A percentile compares a stretch with the other conserved stretches of the same genome.
Evolutionary conservation across 2,113 vertebrate species (phyloP).

Genomic region (Centropus unirufus): DNA sequence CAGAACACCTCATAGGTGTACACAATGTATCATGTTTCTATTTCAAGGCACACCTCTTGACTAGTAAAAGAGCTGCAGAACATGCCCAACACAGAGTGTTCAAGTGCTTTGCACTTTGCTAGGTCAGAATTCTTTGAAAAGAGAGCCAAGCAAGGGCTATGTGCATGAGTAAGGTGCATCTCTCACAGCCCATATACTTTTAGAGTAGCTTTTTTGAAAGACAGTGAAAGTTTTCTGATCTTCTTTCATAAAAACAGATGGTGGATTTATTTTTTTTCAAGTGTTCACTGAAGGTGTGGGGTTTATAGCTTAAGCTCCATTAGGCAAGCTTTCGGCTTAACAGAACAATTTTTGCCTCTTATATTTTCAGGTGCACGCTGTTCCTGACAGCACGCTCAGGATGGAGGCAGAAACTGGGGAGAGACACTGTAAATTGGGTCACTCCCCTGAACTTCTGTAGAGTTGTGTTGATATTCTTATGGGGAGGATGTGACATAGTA

Average conservation of each 20-base stretch:
- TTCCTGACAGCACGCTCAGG: not conserved
- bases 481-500: not conserved
- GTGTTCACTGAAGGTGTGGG: not conserved
- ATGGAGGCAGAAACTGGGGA: not conserved
- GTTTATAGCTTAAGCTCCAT: not conserved
- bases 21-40: not conserved
- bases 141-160: not conserved
- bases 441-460: not conserved
- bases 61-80: slow-evolving; percentile 3
- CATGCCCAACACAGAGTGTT: not conserved
- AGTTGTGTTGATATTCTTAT: not conserved
- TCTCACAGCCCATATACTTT: not conserved
- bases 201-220: not conserved
- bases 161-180: not conserved
- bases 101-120: not conserved
- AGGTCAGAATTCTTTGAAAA: not conserved
- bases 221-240: not conserved
- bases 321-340: not conserved
- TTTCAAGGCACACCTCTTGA: slow-evolving; percentile 11
- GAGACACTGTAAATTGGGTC: not conserved
- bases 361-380: not conserved
- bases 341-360: not conserved
- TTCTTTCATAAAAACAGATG: not conserved
- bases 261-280: not conserved
- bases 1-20: slow-evolving; percentile 11